Evolutionary conservation across 2,797 vertebrate genomes (phyloP), one percentile per base, ranked within the genome.

Genomic region (Pempheris klunzingeri): DNA sequence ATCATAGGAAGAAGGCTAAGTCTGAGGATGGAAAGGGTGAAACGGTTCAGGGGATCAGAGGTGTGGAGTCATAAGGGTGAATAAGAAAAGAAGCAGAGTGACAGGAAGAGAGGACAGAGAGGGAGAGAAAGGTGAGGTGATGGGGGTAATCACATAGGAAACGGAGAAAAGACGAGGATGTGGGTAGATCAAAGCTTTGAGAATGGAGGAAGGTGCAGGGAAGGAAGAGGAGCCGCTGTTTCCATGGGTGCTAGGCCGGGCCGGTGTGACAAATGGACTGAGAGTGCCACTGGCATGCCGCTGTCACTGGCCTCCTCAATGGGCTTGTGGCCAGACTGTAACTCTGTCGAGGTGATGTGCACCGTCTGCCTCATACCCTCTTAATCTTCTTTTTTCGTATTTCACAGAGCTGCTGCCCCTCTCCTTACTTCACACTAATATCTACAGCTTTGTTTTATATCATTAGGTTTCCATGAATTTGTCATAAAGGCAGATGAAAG

Each of bases 261-360:
- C 36, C 7, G 6, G 38, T 65, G 66, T 88, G 87, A 92, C 82
- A 87, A 91, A 93, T 91, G 84, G 85, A 80, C 83, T 66, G 59
- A 71, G 68, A 74, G 80, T 71, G 80, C 83, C 83, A 58, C 46
- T 24, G 55, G 64, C 77, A 81, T 63, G 0, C 46, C 41, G 28
- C 76, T 76, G 83, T 84, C 85, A 54, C 71, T 3, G 80, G 72
- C 71, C 77, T 80, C 63, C 58, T 84, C 82, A 34, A 70, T n/a
- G 60, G 86, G 78, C 83, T 49, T 1, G 60, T 20, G 62, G 71
- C 81, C 73, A 85, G 58, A 81, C 82, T 70, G 78, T 89, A 88
- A 91, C 80, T 92, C 90, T 87, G 74, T 41, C 71, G 2, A 39
- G 34, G 65, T 73, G 77, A 90, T 53, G 50, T 57, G 82, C 74